Percentiles rank a stretch among this genome's conserved stretches.
Evolutionary conservation across 2,888 invertebrate species (phyloP).

Genomic region (Athalia rosae): DNA sequence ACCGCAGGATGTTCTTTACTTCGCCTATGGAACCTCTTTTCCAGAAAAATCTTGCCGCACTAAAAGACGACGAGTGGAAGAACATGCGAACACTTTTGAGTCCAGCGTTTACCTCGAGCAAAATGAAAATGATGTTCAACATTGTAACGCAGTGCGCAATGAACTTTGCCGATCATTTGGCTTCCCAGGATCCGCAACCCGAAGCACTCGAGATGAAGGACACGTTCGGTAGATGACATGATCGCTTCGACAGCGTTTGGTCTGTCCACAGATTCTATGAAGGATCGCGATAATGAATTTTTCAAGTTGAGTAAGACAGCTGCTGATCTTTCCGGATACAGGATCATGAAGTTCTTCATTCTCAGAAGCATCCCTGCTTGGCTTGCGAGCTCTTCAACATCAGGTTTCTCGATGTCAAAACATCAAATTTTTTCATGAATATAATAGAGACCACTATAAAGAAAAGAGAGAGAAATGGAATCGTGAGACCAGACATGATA

Average conservation of each 20-base stretch:
- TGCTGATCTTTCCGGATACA: background rate
- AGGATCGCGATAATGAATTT: conserved; percentile 13
- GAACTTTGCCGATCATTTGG: conserved; percentile 60
- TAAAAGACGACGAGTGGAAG: conserved; percentile 74
- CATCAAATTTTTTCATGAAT: background rate
- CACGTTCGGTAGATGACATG: conserved; percentile 49
- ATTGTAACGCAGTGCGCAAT: conserved; percentile 70
- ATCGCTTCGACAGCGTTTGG: background rate
- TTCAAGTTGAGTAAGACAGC: background rate
- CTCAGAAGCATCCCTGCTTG: conserved; percentile 67
- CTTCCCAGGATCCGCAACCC: conserved; percentile 48
- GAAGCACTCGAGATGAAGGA: conserved; percentile 63
- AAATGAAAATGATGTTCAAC: conserved; percentile 76
- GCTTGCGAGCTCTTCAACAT: conserved; percentile 63
- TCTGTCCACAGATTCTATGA: background rate
- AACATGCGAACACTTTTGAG: conserved; percentile 75
- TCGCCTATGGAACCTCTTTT: conserved; percentile 56
- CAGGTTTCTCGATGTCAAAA: background rate
- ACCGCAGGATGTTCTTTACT: conserved; percentile 60
- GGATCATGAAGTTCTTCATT: conserved; percentile 63
- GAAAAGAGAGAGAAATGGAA: conserved; percentile 1
- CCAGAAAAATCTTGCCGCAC: conserved; percentile 54
- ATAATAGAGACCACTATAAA: background rate
- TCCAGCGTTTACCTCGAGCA: conserved; percentile 77
- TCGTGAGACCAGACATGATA: conserved; percentile 44